phyloP scores from a whole-genome alignment of 2,797 vertebrate species.

The Oreochromis grahami region DNA sequence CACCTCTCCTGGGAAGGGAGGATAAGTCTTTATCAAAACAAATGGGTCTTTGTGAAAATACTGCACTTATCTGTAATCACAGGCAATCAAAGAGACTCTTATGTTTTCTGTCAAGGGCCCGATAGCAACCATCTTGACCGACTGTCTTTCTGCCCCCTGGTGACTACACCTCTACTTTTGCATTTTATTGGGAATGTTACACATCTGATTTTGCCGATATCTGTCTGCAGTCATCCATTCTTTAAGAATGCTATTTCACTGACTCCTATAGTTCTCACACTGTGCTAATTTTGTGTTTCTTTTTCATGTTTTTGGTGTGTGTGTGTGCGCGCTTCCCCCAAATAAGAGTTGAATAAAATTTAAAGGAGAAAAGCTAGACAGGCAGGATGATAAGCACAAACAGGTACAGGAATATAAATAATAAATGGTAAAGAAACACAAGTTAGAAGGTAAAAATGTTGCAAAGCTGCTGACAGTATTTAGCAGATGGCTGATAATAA shows the following conservation, averaged over 20 bases:
- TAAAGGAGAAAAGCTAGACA: neutral
- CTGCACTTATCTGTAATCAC: slow-evolving; percentile 59
- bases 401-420: neutral
- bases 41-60: slow-evolving; percentile 56
- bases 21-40: slow-evolving; percentile 58
- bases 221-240: neutral
- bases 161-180: neutral
- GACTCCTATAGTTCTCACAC: neutral
- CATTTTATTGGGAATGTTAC: neutral
- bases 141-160: slow-evolving; percentile 3
- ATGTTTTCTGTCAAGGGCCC: slow-evolving; percentile 43
- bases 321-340: neutral
- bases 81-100: slow-evolving; percentile 52
- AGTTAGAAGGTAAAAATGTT: neutral
- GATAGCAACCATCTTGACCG: slow-evolving; percentile 11
- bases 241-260: neutral
- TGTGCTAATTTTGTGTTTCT: neutral
- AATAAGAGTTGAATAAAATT: neutral
- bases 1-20: slow-evolving; percentile 17
- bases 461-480: slow-evolving; percentile 27
- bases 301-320: neutral
- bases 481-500: slow-evolving; percentile 65
- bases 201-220: neutral
- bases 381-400: neutral
- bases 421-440: neutral